These are phyloP conservation scores for Gari tellinella DNA, from an alignment of 2,888 invertebrate genomes.

Conservation along the genomic window DNA sequence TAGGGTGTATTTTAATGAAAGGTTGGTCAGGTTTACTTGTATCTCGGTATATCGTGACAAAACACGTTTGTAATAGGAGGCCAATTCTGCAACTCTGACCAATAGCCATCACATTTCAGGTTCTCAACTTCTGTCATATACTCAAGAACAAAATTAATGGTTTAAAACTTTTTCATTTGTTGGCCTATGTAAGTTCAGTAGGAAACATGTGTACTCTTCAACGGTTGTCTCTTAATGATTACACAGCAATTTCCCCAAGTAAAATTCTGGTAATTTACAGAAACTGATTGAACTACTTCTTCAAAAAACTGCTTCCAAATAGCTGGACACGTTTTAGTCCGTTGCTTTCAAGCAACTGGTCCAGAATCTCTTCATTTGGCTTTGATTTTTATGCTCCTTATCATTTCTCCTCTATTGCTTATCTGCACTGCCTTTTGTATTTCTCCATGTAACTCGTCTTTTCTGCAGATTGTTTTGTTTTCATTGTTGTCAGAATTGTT, in stretches of 20 bases:
- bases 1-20: background rate
- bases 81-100: slow-evolving; percentile 22
- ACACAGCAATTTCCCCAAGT: slow-evolving; percentile 1
- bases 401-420: slow-evolving; percentile 5
- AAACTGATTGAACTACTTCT: background rate
- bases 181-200: slow-evolving; percentile 2
- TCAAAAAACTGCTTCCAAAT: slow-evolving; percentile 14
- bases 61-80: slow-evolving; percentile 15
- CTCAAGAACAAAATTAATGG: slow-evolving; percentile 3
- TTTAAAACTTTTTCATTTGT: slow-evolving; percentile 1
- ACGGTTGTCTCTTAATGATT: background rate
- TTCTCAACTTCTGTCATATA: slow-evolving; percentile 11
- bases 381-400: background rate
- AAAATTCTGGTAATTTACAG: background rate
- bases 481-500: too few relatives aligned
- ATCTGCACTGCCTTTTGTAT: background rate
- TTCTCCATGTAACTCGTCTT: too few relatives aligned
- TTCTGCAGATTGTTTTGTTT: too few relatives aligned
- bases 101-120: slow-evolving; percentile 14
- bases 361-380: background rate
- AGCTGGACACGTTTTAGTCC: background rate
- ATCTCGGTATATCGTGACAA: slow-evolving; percentile 9
- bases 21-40: slow-evolving; percentile 16
- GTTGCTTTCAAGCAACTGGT: background rate
- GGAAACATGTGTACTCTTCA: slow-evolving; percentile 10